These are phyloP conservation scores for Neoascia interrupta DNA, from an alignment of 2,888 invertebrate genomes.

Conservation along the genomic window DNA sequence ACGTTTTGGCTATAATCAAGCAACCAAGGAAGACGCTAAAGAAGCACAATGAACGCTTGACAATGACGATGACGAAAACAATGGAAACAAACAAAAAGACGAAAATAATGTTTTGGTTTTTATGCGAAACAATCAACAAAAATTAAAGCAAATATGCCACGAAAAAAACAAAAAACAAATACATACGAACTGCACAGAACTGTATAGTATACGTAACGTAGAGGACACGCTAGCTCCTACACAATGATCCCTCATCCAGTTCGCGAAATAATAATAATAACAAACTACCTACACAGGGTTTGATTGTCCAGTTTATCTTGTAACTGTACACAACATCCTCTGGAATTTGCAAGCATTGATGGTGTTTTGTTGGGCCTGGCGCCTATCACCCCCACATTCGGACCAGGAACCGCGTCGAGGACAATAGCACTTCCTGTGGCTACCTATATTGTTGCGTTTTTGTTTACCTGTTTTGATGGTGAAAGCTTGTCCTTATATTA, in stretches of 20 bases:
- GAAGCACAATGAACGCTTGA: conserved; percentile 3
- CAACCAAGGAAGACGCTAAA: conserved; percentile 26
- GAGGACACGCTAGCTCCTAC: no score
- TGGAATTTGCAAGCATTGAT: no score
- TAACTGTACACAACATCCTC: no score
- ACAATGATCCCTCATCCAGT: background rate
- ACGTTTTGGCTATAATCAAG: conserved; percentile 27
- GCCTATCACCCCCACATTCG: conserved; percentile 22
- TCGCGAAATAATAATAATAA: conserved; percentile 40
- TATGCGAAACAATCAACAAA: conserved; percentile 61
- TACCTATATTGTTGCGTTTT: background rate
- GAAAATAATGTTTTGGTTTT: conserved; percentile 41
- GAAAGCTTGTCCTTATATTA: background rate
- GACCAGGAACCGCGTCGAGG: conserved; percentile 16
- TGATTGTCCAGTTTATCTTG: conserved; percentile 31
- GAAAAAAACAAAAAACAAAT: conserved; percentile 32
- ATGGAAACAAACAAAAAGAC: conserved; percentile 5
- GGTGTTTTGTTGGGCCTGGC: conserved; percentile 2
- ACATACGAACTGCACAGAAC: background rate
- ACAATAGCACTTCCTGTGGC: conserved; percentile 5
- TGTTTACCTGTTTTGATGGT: conserved; percentile 30
- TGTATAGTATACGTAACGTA: no score
- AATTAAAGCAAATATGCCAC: no score
- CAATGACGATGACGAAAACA: conserved; percentile 3
- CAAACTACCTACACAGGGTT: conserved; percentile 22